Conservation (phyloP, 2,888 invertebrate genomes). For the Andrena marginata region DNA sequence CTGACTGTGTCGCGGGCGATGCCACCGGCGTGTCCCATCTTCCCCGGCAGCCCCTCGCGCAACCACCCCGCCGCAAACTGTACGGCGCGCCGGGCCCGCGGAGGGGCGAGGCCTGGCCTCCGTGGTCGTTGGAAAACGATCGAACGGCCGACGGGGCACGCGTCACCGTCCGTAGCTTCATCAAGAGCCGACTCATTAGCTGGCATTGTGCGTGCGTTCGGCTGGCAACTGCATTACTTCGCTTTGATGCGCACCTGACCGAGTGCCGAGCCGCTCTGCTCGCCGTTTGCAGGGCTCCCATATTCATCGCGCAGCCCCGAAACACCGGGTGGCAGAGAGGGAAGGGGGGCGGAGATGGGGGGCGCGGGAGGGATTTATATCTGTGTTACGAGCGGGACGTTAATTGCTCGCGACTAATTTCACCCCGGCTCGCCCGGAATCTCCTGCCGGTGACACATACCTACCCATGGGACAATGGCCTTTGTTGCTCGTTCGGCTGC, state of each 20-base stretch:
- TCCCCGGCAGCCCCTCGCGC: too few relatives aligned
- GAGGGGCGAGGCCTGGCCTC: background rate
- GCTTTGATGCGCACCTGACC: slow-evolving; percentile 65
- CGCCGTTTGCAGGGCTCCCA: background rate
- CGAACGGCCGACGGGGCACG: slow-evolving; percentile 48
- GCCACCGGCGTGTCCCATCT: too few relatives aligned
- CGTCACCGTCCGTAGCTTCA: slow-evolving; percentile 56
- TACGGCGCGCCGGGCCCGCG: background rate
- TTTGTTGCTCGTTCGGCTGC: slow-evolving; percentile 41
- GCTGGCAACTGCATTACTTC: slow-evolving; percentile 66
- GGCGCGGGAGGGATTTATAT: slow-evolving; percentile 51
- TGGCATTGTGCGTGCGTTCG: slow-evolving; percentile 58
- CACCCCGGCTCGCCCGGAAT: slow-evolving; percentile 44
- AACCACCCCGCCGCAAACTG: too few relatives aligned
- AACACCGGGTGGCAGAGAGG: background rate
- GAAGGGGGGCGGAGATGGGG: background rate
- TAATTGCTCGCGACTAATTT: slow-evolving; percentile 63
- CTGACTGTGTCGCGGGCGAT: background rate
- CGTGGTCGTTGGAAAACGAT: slow-evolving; percentile 51
- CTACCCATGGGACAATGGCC: slow-evolving; percentile 40
- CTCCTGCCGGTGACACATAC: slow-evolving; percentile 50
- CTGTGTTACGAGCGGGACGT: slow-evolving; percentile 44
- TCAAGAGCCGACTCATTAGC: slow-evolving; percentile 65
- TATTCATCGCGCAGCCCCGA: background rate
- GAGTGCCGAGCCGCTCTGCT: slow-evolving; percentile 17